Evolutionary conservation across 2,888 invertebrate genomes (phyloP).

Genomic region (Meteorus cinctellus): DNA sequence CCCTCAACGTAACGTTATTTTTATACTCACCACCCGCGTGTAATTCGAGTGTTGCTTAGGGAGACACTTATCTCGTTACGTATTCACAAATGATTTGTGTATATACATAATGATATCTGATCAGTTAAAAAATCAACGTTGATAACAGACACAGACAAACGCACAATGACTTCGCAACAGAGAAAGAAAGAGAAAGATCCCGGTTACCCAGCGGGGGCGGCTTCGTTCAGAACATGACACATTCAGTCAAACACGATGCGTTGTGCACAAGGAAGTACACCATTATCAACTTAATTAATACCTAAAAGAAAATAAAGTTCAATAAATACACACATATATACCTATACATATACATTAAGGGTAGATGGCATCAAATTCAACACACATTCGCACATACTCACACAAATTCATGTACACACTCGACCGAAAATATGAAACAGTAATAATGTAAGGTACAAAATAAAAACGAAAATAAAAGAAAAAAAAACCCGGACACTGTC

Average conservation of each 20-base stretch:
- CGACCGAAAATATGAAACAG: neutral
- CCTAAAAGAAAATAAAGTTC: slow-evolving; percentile 4
- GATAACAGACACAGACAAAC: slow-evolving; percentile 15
- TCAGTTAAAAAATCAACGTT: neutral
- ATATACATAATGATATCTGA: neutral
- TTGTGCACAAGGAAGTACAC: slow-evolving; percentile 1
- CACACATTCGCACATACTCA: neutral
- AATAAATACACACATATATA: neutral
- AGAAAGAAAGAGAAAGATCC: slow-evolving; percentile 16
- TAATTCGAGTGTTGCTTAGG: slow-evolving; percentile 19
- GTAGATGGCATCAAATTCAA: neutral
- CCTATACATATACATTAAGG: neutral
- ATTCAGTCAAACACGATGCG: slow-evolving; percentile 20
- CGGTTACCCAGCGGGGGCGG: slow-evolving; percentile 24
- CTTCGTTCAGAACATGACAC: slow-evolving; percentile 30
- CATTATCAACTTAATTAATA: slow-evolving; percentile 1
- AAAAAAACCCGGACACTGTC: slow-evolving; percentile 51
- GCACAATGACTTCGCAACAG: too few relatives aligned
- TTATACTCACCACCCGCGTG: slow-evolving; percentile 37
- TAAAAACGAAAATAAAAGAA: slow-evolving; percentile 17
- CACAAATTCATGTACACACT: neutral
- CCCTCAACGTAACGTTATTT: slow-evolving; percentile 24
- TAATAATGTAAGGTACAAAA: neutral
- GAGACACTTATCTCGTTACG: slow-evolving; percentile 14
- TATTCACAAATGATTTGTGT: neutral